Percentiles rank a stretch among this genome's conserved stretches.
Conservation (phyloP, 2,888 invertebrate genomes). For the Linnaemya vulpina region DNA sequence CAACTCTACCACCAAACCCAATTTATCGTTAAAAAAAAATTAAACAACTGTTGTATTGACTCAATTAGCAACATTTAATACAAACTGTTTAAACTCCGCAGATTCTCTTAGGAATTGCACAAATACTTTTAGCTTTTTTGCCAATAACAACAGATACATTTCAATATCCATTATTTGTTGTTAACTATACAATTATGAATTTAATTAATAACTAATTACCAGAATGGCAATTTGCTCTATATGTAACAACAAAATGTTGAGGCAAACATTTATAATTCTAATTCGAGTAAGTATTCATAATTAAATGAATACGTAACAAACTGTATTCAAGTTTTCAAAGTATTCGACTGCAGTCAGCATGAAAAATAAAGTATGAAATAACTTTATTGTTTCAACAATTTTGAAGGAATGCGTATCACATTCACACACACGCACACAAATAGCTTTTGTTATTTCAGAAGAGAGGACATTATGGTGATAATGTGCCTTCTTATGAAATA, state of each 20-base stretch:
- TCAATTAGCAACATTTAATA: not conserved
- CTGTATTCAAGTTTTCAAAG: conserved; percentile 29
- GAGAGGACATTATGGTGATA: not conserved
- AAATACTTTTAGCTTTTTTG: not conserved
- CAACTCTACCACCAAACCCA: too few relatives aligned
- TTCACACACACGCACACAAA: not conserved
- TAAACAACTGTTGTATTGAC: not conserved
- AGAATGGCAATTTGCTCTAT: conserved; percentile 7
- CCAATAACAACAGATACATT: not conserved
- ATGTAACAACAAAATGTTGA: not conserved
- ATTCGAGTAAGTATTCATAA: not conserved
- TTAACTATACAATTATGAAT: not conserved
- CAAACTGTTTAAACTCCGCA: not conserved
- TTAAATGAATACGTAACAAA: conserved; percentile 1
- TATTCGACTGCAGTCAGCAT: conserved; percentile 44
- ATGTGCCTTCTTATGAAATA: not conserved
- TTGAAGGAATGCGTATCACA: not conserved
- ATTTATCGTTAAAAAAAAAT: too few relatives aligned
- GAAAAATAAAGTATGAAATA: conserved; percentile 7
- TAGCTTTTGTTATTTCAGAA: conserved; percentile 5
- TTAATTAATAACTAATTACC: conserved; percentile 33
- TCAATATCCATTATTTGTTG: not conserved
- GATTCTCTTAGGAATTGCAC: not conserved
- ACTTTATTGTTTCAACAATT: conserved; percentile 27
- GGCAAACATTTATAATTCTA: not conserved